Evolutionary conservation across 1,140 invertebrate species (phyloP), one percentile per base, ranked within the genome.

Genomic region (Zaprionus ornatus): DNA sequence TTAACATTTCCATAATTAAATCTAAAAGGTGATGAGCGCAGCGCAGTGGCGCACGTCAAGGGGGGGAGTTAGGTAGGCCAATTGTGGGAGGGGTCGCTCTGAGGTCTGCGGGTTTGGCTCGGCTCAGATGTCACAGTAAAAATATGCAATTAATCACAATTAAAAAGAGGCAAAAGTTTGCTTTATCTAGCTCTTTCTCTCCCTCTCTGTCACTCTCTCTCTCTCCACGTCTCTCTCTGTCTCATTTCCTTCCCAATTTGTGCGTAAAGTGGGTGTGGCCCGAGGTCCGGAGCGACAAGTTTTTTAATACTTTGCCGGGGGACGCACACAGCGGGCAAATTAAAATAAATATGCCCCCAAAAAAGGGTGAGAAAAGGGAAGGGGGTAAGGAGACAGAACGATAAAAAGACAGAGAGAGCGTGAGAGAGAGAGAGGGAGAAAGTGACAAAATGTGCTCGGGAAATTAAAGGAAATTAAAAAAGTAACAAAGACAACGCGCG

Each of bases 1-100:
- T 88, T 79, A 90, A 88, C 82, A 88, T 88, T 88, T 88, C 67
- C 84, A 88, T 88, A 88, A 88, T 90, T 88, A 88, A 84, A 87
- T 81, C 62, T 77, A 82, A 65, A 59, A 75, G 72, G 65, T 56
- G 83, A 86, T 77, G 72, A 79, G 79, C 79, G 57, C 57, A 79
- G 29, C 64, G 80, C 60, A 54, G 72, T 27, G 48, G 25, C n/a
- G 29, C 23, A 21, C n/a, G 35, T 13, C 17, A 19, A 10, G 12
- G 25, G 15, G 12, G 1, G n/a, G 10, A 10, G 25, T 7, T 4
- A 1, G 19, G 1, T 50, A 0, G 27, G 40, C n/a, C 6, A 17
- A 25, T n/a, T 35, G 19, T 19, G 35, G 48, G 10, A 37, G 23
- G 1, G n/a, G 42, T 12, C 0, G 40, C 10, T 25, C 13, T 29